A percentile compares a stretch with the other conserved stretches of the same genome.
phyloP scores from a whole-genome alignment of 2,888 invertebrate genomes.

The Epinotia ramella region DNA sequence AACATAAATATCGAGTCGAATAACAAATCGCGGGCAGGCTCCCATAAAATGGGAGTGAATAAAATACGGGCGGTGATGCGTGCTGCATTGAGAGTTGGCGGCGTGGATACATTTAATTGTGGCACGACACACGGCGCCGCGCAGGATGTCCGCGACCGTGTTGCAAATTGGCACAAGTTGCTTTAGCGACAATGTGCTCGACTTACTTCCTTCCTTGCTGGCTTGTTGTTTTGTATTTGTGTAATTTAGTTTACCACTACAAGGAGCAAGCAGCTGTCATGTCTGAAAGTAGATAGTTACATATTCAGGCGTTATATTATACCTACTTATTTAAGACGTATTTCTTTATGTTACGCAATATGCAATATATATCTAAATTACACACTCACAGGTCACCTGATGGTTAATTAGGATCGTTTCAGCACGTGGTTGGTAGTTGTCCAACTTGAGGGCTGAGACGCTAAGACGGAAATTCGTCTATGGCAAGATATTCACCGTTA shows the following conservation, averaged over 20 bases:
- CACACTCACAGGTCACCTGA: too few relatives aligned
- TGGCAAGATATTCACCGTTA: too few relatives aligned
- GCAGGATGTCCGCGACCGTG: constrained; percentile 42
- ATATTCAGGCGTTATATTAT: neutral
- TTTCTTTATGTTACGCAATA: too few relatives aligned
- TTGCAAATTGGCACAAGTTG: constrained; percentile 41
- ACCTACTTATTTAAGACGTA: neutral
- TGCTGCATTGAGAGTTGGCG: constrained; percentile 68
- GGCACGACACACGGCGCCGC: constrained; percentile 49
- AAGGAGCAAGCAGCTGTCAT: neutral
- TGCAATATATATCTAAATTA: too few relatives aligned
- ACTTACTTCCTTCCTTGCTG: constrained; percentile 13
- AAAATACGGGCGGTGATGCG: constrained; percentile 62
- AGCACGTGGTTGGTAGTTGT: too few relatives aligned
- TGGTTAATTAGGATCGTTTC: too few relatives aligned
- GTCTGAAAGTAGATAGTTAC: neutral
- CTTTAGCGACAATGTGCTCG: constrained; percentile 22
- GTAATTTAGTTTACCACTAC: neutral
- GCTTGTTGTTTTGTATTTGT: constrained; percentile 27
- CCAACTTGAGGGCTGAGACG: too few relatives aligned
- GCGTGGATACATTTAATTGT: constrained; percentile 82
- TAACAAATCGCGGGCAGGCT: constrained; percentile 61
- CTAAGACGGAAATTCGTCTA: too few relatives aligned
- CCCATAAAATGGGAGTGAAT: constrained; percentile 58
- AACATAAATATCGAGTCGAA: constrained; percentile 66